Conservation (phyloP, 2,888 invertebrate genomes). For the Leucania comma region DNA sequence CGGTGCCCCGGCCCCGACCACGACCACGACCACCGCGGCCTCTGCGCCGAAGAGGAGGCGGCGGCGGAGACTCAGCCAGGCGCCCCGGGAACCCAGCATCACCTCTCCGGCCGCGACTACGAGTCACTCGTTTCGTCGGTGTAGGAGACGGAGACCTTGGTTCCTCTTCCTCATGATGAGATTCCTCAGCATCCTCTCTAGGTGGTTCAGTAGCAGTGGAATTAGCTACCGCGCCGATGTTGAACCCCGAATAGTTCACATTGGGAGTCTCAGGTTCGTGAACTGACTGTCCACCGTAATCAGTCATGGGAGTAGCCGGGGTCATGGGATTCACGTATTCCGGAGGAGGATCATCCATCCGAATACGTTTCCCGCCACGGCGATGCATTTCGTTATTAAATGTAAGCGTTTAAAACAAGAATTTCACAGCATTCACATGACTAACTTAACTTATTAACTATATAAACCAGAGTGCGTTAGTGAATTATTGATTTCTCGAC, state of each 20-base stretch:
- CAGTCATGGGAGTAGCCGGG: conserved; percentile 89
- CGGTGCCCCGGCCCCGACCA: conserved; percentile 84
- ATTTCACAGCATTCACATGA: conserved; percentile 46
- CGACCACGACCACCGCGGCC: conserved; percentile 84
- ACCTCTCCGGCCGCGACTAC: conserved; percentile 91
- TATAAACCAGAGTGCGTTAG: not conserved
- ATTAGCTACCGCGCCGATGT: conserved; percentile 78
- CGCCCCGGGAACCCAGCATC: conserved; percentile 86
- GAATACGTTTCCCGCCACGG: conserved; percentile 96
- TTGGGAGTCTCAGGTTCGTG: conserved; percentile 89
- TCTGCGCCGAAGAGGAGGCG: conserved; percentile 83
- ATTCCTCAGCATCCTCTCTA: conserved; percentile 83
- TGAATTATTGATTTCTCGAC: conserved; percentile 53
- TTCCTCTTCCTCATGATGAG: conserved; percentile 80
- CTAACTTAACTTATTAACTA: not conserved
- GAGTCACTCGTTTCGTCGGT: conserved; percentile 92
- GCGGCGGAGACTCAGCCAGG: conserved; percentile 88
- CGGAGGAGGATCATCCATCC: conserved; percentile 97
- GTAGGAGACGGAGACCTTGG: conserved; percentile 91
- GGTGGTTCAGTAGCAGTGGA: conserved; percentile 79
- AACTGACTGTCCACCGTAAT: conserved; percentile 88
- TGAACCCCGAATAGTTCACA: conserved; percentile 85
- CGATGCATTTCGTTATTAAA: conserved; percentile 92
- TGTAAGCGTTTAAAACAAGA: conserved; percentile 18
- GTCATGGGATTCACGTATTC: conserved; percentile 95